These are phyloP conservation scores for Otis tarda DNA, from an alignment of 2,113 vertebrate species.

Conservation along the genomic window DNA sequence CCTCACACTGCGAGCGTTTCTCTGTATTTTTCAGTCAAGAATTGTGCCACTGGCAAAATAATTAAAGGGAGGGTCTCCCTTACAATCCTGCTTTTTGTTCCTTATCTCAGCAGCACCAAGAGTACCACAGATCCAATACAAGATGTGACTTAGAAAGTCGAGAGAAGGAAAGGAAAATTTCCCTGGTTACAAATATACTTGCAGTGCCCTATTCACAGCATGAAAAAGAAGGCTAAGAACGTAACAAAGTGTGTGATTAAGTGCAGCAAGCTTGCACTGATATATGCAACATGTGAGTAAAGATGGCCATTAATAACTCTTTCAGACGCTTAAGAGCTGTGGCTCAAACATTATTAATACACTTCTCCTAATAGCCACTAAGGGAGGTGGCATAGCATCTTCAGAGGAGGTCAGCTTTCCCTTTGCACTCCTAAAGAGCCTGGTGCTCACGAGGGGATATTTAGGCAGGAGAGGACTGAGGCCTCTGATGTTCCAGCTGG, in stretches of 20 bases:
- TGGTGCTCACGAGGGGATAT: fast-evolving
- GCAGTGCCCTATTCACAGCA: neutral
- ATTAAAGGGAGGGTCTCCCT: neutral
- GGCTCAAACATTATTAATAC: neutral
- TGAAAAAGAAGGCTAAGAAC: neutral
- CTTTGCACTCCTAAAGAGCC: fast-evolving
- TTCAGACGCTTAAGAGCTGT: neutral
- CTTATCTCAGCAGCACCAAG: neutral
- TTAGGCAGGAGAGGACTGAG: neutral
- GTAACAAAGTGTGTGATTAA: constrained; percentile 26
- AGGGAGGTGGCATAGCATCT: neutral
- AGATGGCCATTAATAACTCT: neutral
- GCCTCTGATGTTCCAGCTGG: neutral
- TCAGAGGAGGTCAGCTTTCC: neutral
- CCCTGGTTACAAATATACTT: neutral
- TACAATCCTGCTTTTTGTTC: neutral
- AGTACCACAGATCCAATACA: neutral
- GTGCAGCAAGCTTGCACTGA: neutral
- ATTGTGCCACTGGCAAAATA: neutral
- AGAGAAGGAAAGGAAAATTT: neutral
- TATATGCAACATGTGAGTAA: neutral
- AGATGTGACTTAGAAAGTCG: neutral
- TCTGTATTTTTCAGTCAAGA: neutral
- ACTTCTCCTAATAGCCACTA: neutral
- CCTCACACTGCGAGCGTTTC: neutral